Conservation (phyloP, 2,888 invertebrate genomes). For the Brachyptera putata region DNA sequence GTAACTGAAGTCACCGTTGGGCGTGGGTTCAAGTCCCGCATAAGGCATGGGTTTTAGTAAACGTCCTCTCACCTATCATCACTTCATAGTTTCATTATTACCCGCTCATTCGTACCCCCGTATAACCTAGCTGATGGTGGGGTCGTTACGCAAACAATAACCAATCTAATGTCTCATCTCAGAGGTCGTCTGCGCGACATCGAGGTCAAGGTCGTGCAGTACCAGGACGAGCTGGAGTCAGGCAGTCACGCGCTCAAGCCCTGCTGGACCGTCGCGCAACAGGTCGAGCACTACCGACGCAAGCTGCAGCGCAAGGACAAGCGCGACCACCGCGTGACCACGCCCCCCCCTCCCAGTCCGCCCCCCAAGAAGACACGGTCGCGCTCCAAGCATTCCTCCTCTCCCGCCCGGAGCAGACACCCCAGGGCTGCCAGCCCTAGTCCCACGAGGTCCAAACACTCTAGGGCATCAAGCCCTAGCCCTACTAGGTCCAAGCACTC, state of each 20-base stretch:
- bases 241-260: constrained; percentile 68
- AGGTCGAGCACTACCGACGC: constrained; percentile 83
- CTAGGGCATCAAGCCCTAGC: neutral
- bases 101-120: too few relatives aligned
- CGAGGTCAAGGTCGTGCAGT: constrained; percentile 91
- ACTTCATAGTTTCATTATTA: too few relatives aligned
- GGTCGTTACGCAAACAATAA: too few relatives aligned
- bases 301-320: constrained; percentile 74
- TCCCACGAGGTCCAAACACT: neutral
- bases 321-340: constrained; percentile 45
- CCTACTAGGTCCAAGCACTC: neutral
- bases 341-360: too few relatives aligned
- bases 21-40: too few relatives aligned
- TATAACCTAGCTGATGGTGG: too few relatives aligned
- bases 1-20: too few relatives aligned
- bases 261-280: constrained; percentile 71
- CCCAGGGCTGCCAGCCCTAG: neutral
- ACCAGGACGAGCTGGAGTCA: constrained; percentile 92
- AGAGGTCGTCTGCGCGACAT: constrained; percentile 80
- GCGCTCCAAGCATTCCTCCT: too few relatives aligned
- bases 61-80: too few relatives aligned
- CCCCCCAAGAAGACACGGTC: too few relatives aligned
- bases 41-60: too few relatives aligned
- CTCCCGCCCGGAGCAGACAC: neutral
- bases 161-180: too few relatives aligned